Base-by-base conservation (phyloP, 23 tunicate genomes). In the Ascidia mentula region DNA sequence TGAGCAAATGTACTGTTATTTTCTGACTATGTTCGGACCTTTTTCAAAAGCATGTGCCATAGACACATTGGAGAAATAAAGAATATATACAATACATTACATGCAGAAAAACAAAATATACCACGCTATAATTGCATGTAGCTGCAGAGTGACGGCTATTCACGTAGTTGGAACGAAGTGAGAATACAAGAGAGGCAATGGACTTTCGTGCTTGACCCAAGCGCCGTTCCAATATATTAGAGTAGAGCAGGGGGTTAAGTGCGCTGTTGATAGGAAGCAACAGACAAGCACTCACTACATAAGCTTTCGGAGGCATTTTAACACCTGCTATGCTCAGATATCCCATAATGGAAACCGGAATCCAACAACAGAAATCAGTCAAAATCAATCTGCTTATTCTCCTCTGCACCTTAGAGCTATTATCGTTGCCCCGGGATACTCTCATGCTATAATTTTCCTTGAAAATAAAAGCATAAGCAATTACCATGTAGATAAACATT, bases 401-500 rank as follows among this genome's bases (percentile, higher is more conserved):
- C 38, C 32, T 71, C 13, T 71, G 75, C 75, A 71, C 32, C 39
- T 71, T 71, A 22, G 39, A 34, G 39, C 75, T 71, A 18, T 2
- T 3, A 31, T 71, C 75, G 18, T 34, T 71, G 13, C 30, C 32
- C 75, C 32, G 30, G 30, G 75, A 3, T 18, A 28, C 24, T 26
- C 24, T 71, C 75, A 71, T 71, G 1, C n/a, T 18, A 6, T 34
- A 28, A 18, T 22, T 36, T 71, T 71, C 32, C 30, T 71, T 71
- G 13, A 28, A 71, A 26, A 78, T 45, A 31, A 78, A 24, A 15
- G 46, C 45, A 53, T 78, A 78, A 53, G 60, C 72, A 26, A 78
- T 8, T 1, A 24, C 38, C 32, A 78, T 78, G 76, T 36, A 78
- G 75, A 78, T n/a, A 78, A 78, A 78, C 70, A 75, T 6, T 3